phyloP scores from a whole-genome alignment of 2,113 vertebrate species.

The Zeus faber region DNA sequence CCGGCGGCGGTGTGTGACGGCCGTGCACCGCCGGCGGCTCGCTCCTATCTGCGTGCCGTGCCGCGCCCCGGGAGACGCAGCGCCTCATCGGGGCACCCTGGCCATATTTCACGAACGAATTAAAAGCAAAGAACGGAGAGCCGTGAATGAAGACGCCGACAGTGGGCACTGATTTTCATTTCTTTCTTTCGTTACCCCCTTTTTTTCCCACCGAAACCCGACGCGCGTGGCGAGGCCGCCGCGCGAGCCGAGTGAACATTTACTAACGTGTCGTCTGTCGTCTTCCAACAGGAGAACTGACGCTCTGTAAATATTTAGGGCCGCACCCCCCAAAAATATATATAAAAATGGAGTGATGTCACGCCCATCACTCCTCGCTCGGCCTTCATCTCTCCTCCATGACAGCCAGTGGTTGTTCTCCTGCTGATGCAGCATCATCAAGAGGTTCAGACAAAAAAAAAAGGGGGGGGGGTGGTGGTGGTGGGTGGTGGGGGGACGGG shows the following conservation, averaged over 20 bases:
- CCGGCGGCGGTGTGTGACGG: too few species aligned
- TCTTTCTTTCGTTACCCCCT: too few species aligned
- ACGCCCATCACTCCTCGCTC: slow-evolving; percentile 34
- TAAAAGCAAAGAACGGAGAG: too few species aligned
- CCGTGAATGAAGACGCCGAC: too few species aligned
- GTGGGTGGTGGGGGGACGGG: slow-evolving; percentile 23
- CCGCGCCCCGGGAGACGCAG: slow-evolving; percentile 59
- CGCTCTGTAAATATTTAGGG: slow-evolving; percentile 11
- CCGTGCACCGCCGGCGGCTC: too few species aligned
- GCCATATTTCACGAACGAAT: slow-evolving; percentile 32
- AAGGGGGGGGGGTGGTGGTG: slow-evolving; percentile 28
- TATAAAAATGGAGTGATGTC: slow-evolving; percentile 26
- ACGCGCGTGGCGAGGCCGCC: too few species aligned
- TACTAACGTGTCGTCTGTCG: slow-evolving; percentile 63
- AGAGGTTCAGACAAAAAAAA: slow-evolving; percentile 35
- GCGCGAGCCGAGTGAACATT: too few species aligned
- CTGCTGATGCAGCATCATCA: slow-evolving; percentile 33
- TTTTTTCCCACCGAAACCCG: too few species aligned
- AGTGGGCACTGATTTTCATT: too few species aligned
- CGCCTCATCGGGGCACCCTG: slow-evolving; percentile 61
- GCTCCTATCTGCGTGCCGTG: slow-evolving; percentile 57
- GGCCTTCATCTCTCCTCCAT: slow-evolving; percentile 36
- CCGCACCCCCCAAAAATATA: slow-evolving; percentile 12
- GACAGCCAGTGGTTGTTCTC: slow-evolving; percentile 35
- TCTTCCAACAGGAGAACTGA: slow-evolving; percentile 66